A percentile compares a stretch with the other conserved stretches of the same genome.
These are phyloP conservation scores for Equus przewalskii DNA, from an alignment of 2,113 vertebrate genomes.

Conservation along the genomic window DNA sequence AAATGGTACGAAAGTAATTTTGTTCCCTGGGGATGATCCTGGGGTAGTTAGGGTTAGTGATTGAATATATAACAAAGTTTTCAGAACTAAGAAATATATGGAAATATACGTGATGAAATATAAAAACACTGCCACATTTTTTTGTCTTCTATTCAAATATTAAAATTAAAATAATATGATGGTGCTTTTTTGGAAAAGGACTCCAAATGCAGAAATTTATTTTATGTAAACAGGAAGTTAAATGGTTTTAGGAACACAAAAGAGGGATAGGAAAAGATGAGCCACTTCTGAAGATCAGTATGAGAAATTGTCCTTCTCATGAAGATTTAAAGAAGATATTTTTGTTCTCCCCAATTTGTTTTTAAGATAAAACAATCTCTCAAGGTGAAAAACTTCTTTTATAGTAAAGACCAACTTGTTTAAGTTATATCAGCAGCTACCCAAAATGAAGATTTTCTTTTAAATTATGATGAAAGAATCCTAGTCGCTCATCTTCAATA, in stretches of 20 bases:
- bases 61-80: neutral
- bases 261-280: constrained; percentile 76
- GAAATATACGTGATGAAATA: constrained; percentile 63
- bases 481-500: constrained; percentile 52
- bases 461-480: constrained; percentile 2
- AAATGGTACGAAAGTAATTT: neutral
- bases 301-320: constrained; percentile 70
- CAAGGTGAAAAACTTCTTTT: neutral
- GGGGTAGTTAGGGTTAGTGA: neutral
- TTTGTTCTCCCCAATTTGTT: constrained; percentile 47
- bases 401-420: constrained; percentile 45
- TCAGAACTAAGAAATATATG: constrained; percentile 63
- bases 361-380: constrained; percentile 50
- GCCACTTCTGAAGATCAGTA: constrained; percentile 52
- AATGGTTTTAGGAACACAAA: constrained; percentile 63
- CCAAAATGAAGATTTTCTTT: constrained; percentile 42
- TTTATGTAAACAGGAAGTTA: constrained; percentile 58
- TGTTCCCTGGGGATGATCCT: neutral
- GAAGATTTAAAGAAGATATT: constrained; percentile 23
- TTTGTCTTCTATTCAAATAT: constrained; percentile 49
- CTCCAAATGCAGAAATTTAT: constrained; percentile 72
- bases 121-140: neutral
- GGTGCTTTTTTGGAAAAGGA: constrained; percentile 32
- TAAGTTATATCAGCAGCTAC: neutral
- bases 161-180: constrained; percentile 74